Evolutionary conservation across 2,888 invertebrate genomes (phyloP).

Genomic region (Drosophila anomalata): DNA sequence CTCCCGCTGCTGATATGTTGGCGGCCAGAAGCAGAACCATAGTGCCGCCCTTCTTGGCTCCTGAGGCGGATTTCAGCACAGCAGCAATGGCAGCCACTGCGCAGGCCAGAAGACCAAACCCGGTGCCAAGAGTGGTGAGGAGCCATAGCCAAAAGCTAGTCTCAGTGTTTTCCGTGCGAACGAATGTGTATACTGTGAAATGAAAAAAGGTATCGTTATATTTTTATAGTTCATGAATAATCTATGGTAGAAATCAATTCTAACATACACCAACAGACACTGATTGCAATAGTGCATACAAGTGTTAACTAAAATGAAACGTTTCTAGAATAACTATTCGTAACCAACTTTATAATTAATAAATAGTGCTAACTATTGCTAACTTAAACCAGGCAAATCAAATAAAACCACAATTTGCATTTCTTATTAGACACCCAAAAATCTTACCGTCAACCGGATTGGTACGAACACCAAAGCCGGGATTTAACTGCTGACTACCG

Average conservation of each 20-base stretch:
- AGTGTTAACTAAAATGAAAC: no score
- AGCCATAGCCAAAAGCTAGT: conserved; percentile 83
- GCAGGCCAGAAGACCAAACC: conserved; percentile 82
- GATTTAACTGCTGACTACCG: conserved; percentile 92
- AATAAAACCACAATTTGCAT: no score
- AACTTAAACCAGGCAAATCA: no score
- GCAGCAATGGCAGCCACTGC: conserved; percentile 83
- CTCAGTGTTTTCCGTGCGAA: conserved; percentile 80
- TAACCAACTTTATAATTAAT: no score
- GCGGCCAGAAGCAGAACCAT: conserved; percentile 82
- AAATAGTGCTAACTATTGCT: no score
- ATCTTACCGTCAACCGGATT: conserved; percentile 90
- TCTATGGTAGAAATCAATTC: no score
- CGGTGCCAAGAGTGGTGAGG: conserved; percentile 82
- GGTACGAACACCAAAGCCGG: conserved; percentile 91
- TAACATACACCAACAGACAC: no score
- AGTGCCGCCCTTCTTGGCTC: conserved; percentile 81
- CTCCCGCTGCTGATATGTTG: conserved; percentile 86
- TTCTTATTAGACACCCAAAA: no score
- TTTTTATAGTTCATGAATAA: no score
- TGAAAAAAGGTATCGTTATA: not conserved
- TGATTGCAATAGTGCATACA: no score
- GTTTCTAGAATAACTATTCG: no score
- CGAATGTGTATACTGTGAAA: conserved; percentile 78
- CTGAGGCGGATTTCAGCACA: conserved; percentile 83